Conservation (phyloP, 2,797 vertebrate species). For the Botia almorhae region DNA sequence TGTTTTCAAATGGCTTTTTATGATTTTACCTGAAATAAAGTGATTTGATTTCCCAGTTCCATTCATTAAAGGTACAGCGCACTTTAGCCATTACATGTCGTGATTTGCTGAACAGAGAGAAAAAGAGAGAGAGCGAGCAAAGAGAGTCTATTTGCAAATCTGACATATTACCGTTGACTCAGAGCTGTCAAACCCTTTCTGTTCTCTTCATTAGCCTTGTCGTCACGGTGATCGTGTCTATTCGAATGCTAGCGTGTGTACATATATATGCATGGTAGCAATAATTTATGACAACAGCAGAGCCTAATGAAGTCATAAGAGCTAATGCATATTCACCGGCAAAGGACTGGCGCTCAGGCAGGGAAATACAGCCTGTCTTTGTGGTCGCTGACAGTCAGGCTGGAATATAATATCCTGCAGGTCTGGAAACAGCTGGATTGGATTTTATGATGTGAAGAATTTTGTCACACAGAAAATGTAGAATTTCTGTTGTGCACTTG, state of each 20-base stretch:
- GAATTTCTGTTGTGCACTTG: neutral
- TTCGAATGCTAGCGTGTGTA: slow-evolving; percentile 67
- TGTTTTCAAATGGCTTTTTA: slow-evolving; percentile 11
- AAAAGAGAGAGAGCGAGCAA: slow-evolving; percentile 7
- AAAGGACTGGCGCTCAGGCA: slow-evolving; percentile 56
- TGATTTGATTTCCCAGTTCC: slow-evolving; percentile 49
- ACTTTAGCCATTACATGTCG: slow-evolving; percentile 36
- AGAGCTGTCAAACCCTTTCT: slow-evolving; percentile 62
- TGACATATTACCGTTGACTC: slow-evolving; percentile 47
- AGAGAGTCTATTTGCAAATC: slow-evolving; percentile 47
- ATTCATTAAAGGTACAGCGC: slow-evolving; percentile 43
- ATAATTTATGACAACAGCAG: slow-evolving; percentile 73
- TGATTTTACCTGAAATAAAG: slow-evolving; percentile 41
- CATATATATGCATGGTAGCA: slow-evolving; percentile 66
- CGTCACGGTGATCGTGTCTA: slow-evolving; percentile 62
- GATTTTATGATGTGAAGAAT: slow-evolving; percentile 4
- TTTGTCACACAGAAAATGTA: neutral
- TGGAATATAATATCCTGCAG: slow-evolving; percentile 25
- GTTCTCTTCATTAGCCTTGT: slow-evolving; percentile 73
- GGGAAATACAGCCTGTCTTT: slow-evolving; percentile 63
- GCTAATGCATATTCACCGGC: slow-evolving; percentile 79
- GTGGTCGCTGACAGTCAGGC: slow-evolving; percentile 55
- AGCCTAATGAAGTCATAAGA: slow-evolving; percentile 81
- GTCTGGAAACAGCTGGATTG: slow-evolving; percentile 10
- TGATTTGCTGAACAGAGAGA: slow-evolving; percentile 15